Conservation (phyloP, 2,888 invertebrate genomes). For the Amphipoea lucens region DNA sequence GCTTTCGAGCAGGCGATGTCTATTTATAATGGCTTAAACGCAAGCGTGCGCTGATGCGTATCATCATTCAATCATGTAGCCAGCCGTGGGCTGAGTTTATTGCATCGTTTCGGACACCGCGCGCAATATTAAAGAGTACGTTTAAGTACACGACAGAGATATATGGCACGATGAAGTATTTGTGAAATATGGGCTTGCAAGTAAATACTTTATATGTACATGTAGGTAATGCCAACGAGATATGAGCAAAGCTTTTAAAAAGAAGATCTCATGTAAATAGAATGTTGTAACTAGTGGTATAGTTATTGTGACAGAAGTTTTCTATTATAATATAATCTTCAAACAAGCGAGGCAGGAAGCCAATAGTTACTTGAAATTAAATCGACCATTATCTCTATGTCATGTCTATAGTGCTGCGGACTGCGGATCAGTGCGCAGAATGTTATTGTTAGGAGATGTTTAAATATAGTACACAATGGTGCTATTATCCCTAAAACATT, state of each 20-base stretch:
- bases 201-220: background rate
- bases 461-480: constrained; percentile 19
- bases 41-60: constrained; percentile 56
- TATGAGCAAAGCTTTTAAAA: constrained; percentile 7
- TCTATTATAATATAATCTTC: background rate
- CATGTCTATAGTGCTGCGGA: background rate
- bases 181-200: background rate
- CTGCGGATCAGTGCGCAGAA: background rate
- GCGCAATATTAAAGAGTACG: constrained; percentile 52
- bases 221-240: background rate
- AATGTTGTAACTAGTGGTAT: background rate
- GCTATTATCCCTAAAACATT: constrained; percentile 1
- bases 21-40: constrained; percentile 38
- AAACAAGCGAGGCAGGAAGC: background rate
- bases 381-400: constrained; percentile 13
- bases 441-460: constrained; percentile 31
- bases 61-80: constrained; percentile 55
- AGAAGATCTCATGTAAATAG: background rate
- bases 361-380: background rate
- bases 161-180: constrained; percentile 16
- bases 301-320: background rate
- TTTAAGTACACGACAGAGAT: constrained; percentile 13
- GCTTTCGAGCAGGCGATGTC: constrained; percentile 21
- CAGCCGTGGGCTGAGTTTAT: constrained; percentile 45
- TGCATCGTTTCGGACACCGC: constrained; percentile 41